These are phyloP conservation scores for Eristalinus sepulchralis DNA, from an alignment of 2,888 invertebrate genomes.

Conservation along the genomic window DNA sequence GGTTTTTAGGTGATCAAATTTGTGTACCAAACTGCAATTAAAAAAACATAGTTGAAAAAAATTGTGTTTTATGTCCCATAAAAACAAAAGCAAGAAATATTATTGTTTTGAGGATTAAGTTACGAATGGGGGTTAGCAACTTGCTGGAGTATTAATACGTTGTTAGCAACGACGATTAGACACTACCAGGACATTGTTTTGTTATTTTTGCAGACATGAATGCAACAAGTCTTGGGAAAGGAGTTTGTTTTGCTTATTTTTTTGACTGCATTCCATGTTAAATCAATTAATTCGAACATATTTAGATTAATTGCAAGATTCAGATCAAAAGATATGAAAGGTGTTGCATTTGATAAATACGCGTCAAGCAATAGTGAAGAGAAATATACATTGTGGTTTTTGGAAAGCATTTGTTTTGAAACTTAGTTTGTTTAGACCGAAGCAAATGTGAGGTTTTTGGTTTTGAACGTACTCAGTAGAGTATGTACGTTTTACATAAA, in stretches of 20 bases:
- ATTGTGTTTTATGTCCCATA: slow-evolving; percentile 52
- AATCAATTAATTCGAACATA: not conserved
- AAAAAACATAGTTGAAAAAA: slow-evolving; percentile 52
- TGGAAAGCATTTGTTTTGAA: not conserved
- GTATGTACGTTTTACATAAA: too few relatives aligned
- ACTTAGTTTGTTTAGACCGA: too few relatives aligned
- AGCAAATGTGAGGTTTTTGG: too few relatives aligned
- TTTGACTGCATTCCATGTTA: not conserved
- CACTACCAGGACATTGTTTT: not conserved
- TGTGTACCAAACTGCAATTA: slow-evolving; percentile 70
- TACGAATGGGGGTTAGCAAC: slow-evolving; percentile 32
- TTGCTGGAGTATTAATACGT: slow-evolving; percentile 20
- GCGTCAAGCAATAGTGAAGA: too few relatives aligned
- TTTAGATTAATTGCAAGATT: not conserved
- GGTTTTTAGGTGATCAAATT: slow-evolving; percentile 67
- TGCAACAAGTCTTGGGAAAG: not conserved
- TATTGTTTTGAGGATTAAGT: not conserved
- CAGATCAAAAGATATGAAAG: too few relatives aligned
- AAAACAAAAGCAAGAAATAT: not conserved
- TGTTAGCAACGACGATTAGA: slow-evolving; percentile 40
- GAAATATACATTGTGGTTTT: too few relatives aligned
- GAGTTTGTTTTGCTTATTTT: not conserved
- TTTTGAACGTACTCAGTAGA: too few relatives aligned
- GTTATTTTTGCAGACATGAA: not conserved
- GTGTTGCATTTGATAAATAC: too few relatives aligned